These are phyloP conservation scores for Halictus rubicundus DNA, from an alignment of 1,140 invertebrate species.

Conservation along the genomic window DNA sequence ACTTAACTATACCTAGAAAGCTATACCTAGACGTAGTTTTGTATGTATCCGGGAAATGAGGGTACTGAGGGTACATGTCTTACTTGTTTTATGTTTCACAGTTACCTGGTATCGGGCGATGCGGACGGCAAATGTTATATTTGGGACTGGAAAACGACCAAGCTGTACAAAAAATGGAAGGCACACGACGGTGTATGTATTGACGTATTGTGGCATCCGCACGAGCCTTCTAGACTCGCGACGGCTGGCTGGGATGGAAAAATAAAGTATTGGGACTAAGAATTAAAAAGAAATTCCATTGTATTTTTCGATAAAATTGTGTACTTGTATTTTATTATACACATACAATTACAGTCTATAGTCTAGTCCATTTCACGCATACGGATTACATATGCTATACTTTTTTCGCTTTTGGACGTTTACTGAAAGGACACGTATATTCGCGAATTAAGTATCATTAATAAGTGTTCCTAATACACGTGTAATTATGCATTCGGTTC, in stretches of 20 bases:
- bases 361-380: no score
- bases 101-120: constrained; percentile 99
- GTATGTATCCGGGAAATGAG: no score
- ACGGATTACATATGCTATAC: no score
- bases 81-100: constrained; percentile 70
- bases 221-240: constrained; percentile 97
- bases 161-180: constrained; percentile 99
- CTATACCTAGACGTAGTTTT: no score
- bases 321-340: constrained; percentile 1
- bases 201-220: constrained; percentile 97
- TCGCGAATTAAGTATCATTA: no score
- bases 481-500: no score
- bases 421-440: no score
- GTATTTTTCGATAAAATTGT: background rate
- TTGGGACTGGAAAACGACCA: constrained; percentile 99
- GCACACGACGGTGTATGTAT: constrained; percentile 99
- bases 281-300: background rate
- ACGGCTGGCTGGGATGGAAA: constrained; percentile 99
- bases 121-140: constrained; percentile 99
- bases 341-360: no score
- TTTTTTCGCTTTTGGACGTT: no score
- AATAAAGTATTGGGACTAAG: constrained; percentile 99
- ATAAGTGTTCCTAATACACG: no score
- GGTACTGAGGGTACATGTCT: background rate
- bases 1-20: background rate